Evolutionary conservation across 2,888 invertebrate species (phyloP), one percentile per base, ranked within the genome.

Genomic region (Callinectes sapidus): DNA sequence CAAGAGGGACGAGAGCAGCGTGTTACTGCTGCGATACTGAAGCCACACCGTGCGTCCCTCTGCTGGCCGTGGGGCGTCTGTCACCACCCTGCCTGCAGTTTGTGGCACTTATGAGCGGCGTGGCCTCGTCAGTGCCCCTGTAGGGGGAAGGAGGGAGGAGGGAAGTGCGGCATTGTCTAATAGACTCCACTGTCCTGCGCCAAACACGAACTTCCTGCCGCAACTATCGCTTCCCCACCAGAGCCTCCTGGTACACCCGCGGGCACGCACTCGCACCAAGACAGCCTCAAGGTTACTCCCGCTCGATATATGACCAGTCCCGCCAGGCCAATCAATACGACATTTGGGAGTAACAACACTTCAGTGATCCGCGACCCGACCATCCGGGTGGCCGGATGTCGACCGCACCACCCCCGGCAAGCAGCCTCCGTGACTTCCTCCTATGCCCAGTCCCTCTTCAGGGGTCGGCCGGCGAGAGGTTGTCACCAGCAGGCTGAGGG

Each of bases 21-120:
- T 48, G 48, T 8, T 48, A 48, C 10, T 48, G 48, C 48, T 48
- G 48, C 48, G 48, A n/a, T 28, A 28, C 71, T 90, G 42, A 35
- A 42, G 39, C 61, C 66, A 81, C 88, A 90, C 42, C 39, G 6
- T 39, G 39, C 89, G 66, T 90, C 91, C 66, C 91, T 91, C 90
- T 93, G 91, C 87, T 90, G 91, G 90, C 93, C 90, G 77, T 81
- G 91, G n/a, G 88, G 87, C 91, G 86, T 54, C 89, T 91, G 91
- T 92, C 66, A 92, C 91, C 89, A 87, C 91, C 88, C 91, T 89
- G 28, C 90, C 86, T 90, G 71, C 87, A 87, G 90, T 90, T 90
- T 87, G 55, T 90, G 90, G 77, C 90, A 92, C 89, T 92, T 92
- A 90, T 66, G 85, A 42, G 61, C 71, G 54, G 16, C 71, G 87